phyloP scores from a whole-genome alignment of 2,113 vertebrate species.

The Aegithalos caudatus region DNA sequence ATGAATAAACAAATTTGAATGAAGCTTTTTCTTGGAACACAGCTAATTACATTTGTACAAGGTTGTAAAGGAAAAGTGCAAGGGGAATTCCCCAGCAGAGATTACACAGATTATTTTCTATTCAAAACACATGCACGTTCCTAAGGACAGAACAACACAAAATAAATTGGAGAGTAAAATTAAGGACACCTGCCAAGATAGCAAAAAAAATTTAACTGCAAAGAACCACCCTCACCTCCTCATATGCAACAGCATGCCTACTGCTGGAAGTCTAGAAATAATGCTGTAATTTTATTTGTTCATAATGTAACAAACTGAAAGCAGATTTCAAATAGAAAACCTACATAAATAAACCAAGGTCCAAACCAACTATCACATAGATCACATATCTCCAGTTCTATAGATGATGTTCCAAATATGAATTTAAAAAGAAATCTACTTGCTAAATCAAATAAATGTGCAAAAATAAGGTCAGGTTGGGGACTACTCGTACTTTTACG shows the following conservation, averaged over 20 bases:
- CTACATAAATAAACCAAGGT: not conserved
- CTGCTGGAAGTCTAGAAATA: not conserved
- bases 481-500: not conserved
- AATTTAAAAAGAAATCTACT: not conserved
- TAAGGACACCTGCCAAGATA: not conserved
- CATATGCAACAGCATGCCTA: not conserved
- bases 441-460: not conserved
- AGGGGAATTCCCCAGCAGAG: constrained; percentile 28
- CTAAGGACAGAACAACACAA: not conserved
- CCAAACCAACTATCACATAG: not conserved
- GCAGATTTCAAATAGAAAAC: not conserved
- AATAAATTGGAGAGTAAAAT: not conserved
- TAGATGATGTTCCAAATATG: not conserved
- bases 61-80: not conserved
- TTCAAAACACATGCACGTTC: not conserved
- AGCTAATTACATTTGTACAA: not conserved
- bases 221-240: not conserved
- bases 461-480: not conserved
- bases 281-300: not conserved
- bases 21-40: not conserved
- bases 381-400: not conserved
- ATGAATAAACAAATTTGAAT: constrained; percentile 16
- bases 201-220: not conserved
- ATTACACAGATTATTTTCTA: not conserved
- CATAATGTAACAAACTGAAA: not conserved